Evolutionary conservation across 2,888 invertebrate genomes (phyloP), one percentile per base, ranked within the genome.

Genomic region (Hemicrepidius hirtus): DNA sequence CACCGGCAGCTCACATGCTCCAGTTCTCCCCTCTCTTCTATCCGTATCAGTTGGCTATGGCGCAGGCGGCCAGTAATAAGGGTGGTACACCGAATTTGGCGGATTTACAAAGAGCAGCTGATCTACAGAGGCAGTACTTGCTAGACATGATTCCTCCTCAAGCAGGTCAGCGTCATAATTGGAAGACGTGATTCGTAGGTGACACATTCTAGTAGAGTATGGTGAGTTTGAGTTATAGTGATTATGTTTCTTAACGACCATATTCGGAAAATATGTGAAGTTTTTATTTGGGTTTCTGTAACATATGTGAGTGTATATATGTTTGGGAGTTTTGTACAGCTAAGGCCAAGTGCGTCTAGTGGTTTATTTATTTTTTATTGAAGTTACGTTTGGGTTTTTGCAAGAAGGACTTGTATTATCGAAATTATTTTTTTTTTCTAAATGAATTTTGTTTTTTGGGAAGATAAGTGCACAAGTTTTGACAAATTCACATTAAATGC

Each of bases 51-150:
- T 89, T 96, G 83, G 95, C 95, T 73, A 93, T 93, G 92, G 94
- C 93, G 75, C 94, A 94, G 85, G 93, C 93, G 75, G 90, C 88
- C 7, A 84, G 85, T 60, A 84, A 86, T 41, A 86, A 89, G 79
- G 85, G 86, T 50, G 84, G 85, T 16, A 85, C 90, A 77, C 88
- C 89, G 2, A 87, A 87, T 79, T 86, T 93, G 82, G 94, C 92
- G 0, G 96, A 96, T 80, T 89, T 96, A 85, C 96, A 95, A 85
- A 91, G 95, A 78, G 95, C 95, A 73, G 95, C 95, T 3, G 95
- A 96, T 85, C 89, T 96, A 76, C 98, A 98, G 88, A 90, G 98
- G 68, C 98, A 98, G 89, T 98, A 98, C 89, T 90, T 98, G 83
- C 91, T 98, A 75, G 98, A 98, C 87, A 97, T 98, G 97, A 96